These are phyloP conservation scores for Emydocephalus ijimae DNA, from an alignment of 2,113 vertebrate genomes.

Conservation along the genomic window DNA sequence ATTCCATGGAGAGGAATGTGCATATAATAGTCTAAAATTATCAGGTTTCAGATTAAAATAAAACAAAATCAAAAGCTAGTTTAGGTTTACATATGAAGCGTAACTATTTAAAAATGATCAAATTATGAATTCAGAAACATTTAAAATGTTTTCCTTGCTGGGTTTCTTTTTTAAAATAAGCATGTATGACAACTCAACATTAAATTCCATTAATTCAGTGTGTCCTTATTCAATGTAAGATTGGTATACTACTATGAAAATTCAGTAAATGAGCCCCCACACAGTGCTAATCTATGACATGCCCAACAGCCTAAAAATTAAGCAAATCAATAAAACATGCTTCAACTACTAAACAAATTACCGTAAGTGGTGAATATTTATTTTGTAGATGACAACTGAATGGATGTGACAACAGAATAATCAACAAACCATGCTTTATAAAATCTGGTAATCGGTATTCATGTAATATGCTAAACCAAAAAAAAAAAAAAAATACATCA, in stretches of 20 bases:
- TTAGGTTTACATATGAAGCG: neutral
- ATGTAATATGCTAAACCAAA: neutral
- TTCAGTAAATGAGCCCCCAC: neutral
- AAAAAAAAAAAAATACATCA: neutral
- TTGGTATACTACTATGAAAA: conserved; percentile 16
- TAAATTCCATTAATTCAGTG: neutral
- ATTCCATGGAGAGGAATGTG: neutral
- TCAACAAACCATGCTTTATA: neutral
- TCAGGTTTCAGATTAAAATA: neutral
- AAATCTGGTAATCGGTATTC: neutral
- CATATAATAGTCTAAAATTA: neutral
- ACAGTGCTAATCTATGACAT: neutral
- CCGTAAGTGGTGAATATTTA: neutral
- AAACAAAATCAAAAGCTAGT: conserved; percentile 24
- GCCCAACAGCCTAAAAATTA: neutral
- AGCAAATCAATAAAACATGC: neutral
- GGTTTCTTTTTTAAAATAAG: neutral
- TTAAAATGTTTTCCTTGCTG: neutral
- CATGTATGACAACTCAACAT: neutral
- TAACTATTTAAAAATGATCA: neutral
- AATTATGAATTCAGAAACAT: neutral
- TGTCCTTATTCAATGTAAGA: neutral
- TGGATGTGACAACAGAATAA: neutral
- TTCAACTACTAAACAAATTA: neutral
- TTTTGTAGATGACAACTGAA: neutral